Base-by-base conservation (phyloP, 2,113 vertebrate genomes). In the Origma solitaria region DNA sequence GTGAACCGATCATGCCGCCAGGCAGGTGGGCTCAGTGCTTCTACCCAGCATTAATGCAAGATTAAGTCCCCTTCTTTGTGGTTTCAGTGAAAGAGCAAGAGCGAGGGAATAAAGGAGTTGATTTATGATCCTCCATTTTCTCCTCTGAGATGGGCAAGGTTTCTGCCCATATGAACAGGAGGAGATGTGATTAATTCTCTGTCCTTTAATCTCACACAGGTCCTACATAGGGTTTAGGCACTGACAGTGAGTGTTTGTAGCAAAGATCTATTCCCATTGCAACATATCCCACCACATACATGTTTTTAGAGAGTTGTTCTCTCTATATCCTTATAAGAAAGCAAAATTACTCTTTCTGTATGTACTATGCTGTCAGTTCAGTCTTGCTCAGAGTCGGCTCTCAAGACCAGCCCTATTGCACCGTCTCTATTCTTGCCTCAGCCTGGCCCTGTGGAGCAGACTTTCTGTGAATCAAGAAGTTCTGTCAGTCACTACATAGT, bases 141-240 rank as follows among this genome's bases (percentile, higher is more conserved):
- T 60, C 82, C 85, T 93, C 82, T 24, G 28, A 94, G 90, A 95
- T 86, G 86, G 95, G 92, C 80, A 86, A 37, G 10, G 28, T 86
- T 86, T 83, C 80, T 92, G 93, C 82, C 92, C 1, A 8, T 68
- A 96, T 96, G 94, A 96, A 96, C 62, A 90, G 82, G 60, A 88
- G 88, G 47, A 56, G 53, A 71, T 75, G 27, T 40, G 40, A 75
- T 91, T 45, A 70, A 90, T 71, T 86, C 51, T 44, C 40, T 42
- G 44, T 53, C 40, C 45, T 75, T 82, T 82, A 62, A 40, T 50
- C 65, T 89, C 9, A 1, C 5, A 4, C 10, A 19, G 40, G 23
- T 72, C 62, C 66, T 69, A 17, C 21, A 21, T 0, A 40, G 61
- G 23, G 12, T 37, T 80, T 88, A 69, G 71, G 47, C 33, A 69